Evolutionary conservation across 2,113 vertebrate genomes (phyloP), one percentile per base, ranked within the genome.

Genomic region (Manacus vitellinus): DNA sequence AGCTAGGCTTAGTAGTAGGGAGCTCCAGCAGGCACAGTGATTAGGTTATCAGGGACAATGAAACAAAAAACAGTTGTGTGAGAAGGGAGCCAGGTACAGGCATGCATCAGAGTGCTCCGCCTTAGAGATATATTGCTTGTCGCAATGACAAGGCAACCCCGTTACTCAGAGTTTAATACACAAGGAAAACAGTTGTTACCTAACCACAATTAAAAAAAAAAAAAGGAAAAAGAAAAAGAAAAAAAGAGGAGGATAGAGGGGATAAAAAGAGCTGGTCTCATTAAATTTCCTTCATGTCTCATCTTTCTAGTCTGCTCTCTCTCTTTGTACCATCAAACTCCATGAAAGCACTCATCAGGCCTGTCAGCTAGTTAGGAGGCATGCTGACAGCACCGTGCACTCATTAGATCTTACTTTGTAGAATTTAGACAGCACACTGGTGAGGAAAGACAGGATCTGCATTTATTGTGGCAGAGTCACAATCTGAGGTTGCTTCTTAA

Each of bases 351-450:
- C 61, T 33, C 33, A 59, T 81, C 51, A 77, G 65, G 72, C n/a
- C 83, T 88, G 67, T 70, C 80, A 91, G 81, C n/a, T 7, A 46
- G 43, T 52, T 96, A 89, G 97, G 51, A 95, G 71, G 68, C 78
- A 70, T 0, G 2, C 49, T 94, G 94, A 94, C 86, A 94, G 91
- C 68, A 46, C 22, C 8, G 13, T 67, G 65, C 47, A 13, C 41
- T 91, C 81, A 58, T 91, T 80, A 88, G 66, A 88, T 75, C 70
- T 78, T 63, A 63, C 58, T 93, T 54, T 88, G 85, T 59, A 75
- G 77, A 80, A 65, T 83, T 70, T 12, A 89, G 85, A 92, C 73
- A 91, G 67, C 46, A 43, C 2, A 11, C 28, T 63, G 51, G 39
- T 22, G 30, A 59, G 58, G 86, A 67, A 85, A 78, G 78, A 70